A percentile compares a stretch with the other conserved stretches of the same genome.
Conservation (phyloP, 2,113 vertebrate genomes). For the Marmota flaviventris region DNA sequence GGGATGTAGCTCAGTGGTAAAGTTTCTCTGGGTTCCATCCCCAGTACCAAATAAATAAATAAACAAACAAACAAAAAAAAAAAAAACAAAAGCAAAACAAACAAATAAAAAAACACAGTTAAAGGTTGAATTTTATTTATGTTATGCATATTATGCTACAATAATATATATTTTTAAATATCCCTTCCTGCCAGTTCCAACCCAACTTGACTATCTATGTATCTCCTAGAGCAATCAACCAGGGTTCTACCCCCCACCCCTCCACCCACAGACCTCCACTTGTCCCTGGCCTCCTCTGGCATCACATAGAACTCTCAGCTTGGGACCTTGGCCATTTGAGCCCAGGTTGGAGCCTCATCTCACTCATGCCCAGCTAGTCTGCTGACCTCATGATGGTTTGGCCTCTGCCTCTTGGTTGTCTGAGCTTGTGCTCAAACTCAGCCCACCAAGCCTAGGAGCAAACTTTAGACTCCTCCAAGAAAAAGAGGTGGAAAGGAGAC, state of each 20-base stretch:
- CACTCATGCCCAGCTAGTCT: too few relatives aligned
- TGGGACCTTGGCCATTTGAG: neutral
- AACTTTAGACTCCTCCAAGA: neutral
- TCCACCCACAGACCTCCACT: neutral
- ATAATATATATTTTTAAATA: neutral
- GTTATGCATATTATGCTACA: neutral
- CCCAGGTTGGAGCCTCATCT: neutral
- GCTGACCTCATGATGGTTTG: rapidly evolving
- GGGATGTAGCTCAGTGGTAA: too few relatives aligned
- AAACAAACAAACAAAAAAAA: too few relatives aligned
- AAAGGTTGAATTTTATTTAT: neutral
- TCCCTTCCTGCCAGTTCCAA: neutral
- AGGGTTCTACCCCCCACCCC: neutral
- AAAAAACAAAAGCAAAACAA: too few relatives aligned
- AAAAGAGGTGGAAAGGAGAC: neutral
- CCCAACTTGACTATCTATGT: too few relatives aligned
- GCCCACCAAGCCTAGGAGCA: neutral
- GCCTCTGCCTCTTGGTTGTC: neutral
- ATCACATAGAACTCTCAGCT: neutral
- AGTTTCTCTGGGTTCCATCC: too few relatives aligned
- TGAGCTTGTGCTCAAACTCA: neutral
- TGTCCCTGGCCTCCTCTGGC: neutral
- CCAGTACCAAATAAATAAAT: too few relatives aligned
- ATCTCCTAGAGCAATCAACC: neutral
- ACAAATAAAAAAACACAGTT: too few relatives aligned